These are phyloP conservation scores for Geophilus truncorum DNA, from an alignment of 2,888 invertebrate species.

Conservation along the genomic window DNA sequence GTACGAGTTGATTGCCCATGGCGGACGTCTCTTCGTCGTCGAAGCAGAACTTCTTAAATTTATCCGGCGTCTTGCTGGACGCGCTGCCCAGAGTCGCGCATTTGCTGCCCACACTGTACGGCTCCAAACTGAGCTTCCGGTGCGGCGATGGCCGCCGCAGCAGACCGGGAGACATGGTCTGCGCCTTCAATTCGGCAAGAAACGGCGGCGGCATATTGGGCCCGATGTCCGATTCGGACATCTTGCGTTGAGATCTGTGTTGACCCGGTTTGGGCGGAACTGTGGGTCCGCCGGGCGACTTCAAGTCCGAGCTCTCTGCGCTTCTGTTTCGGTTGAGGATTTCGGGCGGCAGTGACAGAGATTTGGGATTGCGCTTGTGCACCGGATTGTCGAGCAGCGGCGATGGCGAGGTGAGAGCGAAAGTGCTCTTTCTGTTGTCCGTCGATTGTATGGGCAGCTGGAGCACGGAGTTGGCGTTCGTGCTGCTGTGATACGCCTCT, in stretches of 20 bases:
- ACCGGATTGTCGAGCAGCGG: constrained; percentile 35
- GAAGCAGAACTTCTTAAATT: constrained; percentile 34
- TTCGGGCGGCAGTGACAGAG: constrained; percentile 37
- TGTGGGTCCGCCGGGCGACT: constrained; percentile 36
- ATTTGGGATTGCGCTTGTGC: constrained; percentile 37
- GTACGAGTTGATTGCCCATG: constrained; percentile 38
- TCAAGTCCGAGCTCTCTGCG: neutral
- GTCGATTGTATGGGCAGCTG: constrained; percentile 30
- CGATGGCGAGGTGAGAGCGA: constrained; percentile 34
- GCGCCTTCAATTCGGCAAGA: constrained; percentile 39
- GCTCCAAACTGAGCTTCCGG: neutral
- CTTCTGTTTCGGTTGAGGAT: neutral
- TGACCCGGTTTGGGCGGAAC: constrained; percentile 38
- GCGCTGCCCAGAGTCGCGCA: neutral
- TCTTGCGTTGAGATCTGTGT: constrained; percentile 35
- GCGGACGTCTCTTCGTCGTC: constrained; percentile 37
- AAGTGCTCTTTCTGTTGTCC: constrained; percentile 33
- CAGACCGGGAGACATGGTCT: constrained; percentile 33
- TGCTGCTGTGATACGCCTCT: constrained; percentile 41
- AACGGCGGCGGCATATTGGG: constrained; percentile 38
- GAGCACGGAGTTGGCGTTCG: constrained; percentile 39
- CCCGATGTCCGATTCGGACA: constrained; percentile 39
- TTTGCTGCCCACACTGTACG: neutral
- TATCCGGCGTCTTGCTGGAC: neutral
- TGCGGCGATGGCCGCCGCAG: neutral